Conservation (phyloP, 2,113 vertebrate genomes). For the Lasiurus cinereus region DNA sequence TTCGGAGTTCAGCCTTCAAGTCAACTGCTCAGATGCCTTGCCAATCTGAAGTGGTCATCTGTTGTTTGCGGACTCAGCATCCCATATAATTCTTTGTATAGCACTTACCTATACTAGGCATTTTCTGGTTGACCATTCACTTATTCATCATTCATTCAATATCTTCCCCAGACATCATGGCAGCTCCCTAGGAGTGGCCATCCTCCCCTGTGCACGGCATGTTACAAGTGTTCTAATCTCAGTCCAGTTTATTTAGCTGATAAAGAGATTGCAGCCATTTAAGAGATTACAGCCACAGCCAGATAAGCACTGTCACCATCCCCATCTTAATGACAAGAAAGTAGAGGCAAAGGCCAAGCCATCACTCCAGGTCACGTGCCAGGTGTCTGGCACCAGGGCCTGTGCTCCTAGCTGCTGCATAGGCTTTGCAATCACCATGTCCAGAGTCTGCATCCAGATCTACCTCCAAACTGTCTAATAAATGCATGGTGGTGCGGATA, state of each 20-base stretch:
- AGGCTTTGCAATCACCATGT: background rate
- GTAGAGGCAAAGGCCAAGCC: background rate
- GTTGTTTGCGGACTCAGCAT: background rate
- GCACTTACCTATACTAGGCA: background rate
- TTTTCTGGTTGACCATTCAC: too few species aligned
- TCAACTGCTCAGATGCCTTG: background rate
- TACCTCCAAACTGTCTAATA: background rate
- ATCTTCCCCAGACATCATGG: background rate
- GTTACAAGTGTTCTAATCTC: background rate
- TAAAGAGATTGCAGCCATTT: background rate
- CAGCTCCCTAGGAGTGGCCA: background rate
- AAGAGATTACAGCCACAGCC: too few species aligned
- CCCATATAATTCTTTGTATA: background rate
- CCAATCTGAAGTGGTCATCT: background rate
- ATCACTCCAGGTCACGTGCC: background rate
- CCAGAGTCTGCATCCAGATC: background rate
- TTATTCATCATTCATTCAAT: background rate
- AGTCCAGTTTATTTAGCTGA: background rate
- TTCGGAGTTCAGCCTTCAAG: background rate
- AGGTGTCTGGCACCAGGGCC: background rate
- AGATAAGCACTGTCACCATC: background rate
- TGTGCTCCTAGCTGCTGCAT: background rate
- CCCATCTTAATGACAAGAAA: background rate
- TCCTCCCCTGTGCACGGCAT: background rate
- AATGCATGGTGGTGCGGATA: background rate